phyloP scores from a whole-genome alignment of 2,888 invertebrate genomes.

The Lasioglossum leucozonium region DNA sequence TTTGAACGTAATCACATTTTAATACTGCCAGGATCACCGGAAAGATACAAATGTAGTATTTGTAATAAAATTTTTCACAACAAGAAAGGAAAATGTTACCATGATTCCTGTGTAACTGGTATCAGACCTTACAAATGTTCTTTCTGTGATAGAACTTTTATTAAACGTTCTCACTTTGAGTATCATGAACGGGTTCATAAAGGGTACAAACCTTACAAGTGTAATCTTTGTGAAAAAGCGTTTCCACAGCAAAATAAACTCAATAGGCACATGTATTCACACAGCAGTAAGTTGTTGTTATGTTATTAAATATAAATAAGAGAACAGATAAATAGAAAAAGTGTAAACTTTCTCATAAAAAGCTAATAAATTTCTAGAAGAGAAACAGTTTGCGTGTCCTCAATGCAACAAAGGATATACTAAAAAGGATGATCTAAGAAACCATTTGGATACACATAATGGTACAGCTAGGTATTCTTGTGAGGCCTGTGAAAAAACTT shows the following conservation, averaged over 20 bases:
- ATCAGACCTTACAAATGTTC: constrained; percentile 85
- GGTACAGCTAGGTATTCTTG: constrained; percentile 87
- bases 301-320: neutral
- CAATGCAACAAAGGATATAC: constrained; percentile 88
- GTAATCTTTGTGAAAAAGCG: constrained; percentile 88
- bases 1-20: constrained; percentile 78
- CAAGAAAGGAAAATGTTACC: constrained; percentile 83
- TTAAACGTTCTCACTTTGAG: constrained; percentile 89
- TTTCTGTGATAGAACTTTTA: constrained; percentile 86
- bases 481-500: constrained; percentile 88
- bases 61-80: constrained; percentile 90
- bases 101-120: constrained; percentile 80
- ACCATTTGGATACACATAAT: constrained; percentile 86
- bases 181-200: constrained; percentile 90
- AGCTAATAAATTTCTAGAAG: constrained; percentile 81
- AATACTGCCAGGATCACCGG: constrained; percentile 84
- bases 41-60: constrained; percentile 88
- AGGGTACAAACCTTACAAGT: constrained; percentile 87
- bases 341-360: neutral
- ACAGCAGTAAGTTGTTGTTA: constrained; percentile 74
- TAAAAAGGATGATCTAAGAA: constrained; percentile 86
- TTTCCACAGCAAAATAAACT: constrained; percentile 90
- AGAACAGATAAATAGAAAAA: constrained; percentile 20
- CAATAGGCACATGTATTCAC: constrained; percentile 87
- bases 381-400: constrained; percentile 86